Evolutionary conservation across 1,140 invertebrate genomes (phyloP), one percentile per base, ranked within the genome.

Genomic region (Hesperophylax magnus): DNA sequence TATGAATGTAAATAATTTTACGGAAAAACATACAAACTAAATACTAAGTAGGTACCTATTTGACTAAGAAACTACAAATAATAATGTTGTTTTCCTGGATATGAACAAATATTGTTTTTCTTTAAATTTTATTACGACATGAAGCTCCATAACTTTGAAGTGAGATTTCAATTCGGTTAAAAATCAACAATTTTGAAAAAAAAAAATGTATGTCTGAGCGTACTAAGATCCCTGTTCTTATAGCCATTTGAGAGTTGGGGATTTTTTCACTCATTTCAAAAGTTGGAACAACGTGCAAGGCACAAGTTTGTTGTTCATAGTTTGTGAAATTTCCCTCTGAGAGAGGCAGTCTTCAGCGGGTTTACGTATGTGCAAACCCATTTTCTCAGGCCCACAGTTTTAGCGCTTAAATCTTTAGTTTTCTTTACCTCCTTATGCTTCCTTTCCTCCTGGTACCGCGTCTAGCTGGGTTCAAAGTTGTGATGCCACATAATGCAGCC

Each of bases 321-420:
- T 80, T 80, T 27, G 54, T n/a, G 52, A 75, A 71, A 76, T 82
- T 80, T 77, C 72, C 61, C 27, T 63, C 54, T 53, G 58, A 63
- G 54, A 34, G 39, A 60, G 74, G 20, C 56, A 74, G 52, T 74
- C 47, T 56, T 63, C 31, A 71, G 9, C 15, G 7, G n/a, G n/a
- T 52, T 2, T 81, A 77, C 78, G 78, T 80, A 82, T 82, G 81
- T 80, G 81, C 65, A 82, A 80, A 80, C 78, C 80, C 81, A 78
- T 82, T 82, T 82, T 80, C 81, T 80, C 60, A 47, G 69, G 77
- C 18, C 77, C 75, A 54, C 20, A 77, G 80, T 77, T 81, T 60
- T 78, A 81, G 54, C 24, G 65, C 54, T 77, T 34, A 79, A 79
- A 65, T 81, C 71, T 47, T 27, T 24, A 24, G 54, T 47, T 67